Conservation (phyloP, 1,140 invertebrate genomes). For the Macrocentrus cingulum region DNA sequence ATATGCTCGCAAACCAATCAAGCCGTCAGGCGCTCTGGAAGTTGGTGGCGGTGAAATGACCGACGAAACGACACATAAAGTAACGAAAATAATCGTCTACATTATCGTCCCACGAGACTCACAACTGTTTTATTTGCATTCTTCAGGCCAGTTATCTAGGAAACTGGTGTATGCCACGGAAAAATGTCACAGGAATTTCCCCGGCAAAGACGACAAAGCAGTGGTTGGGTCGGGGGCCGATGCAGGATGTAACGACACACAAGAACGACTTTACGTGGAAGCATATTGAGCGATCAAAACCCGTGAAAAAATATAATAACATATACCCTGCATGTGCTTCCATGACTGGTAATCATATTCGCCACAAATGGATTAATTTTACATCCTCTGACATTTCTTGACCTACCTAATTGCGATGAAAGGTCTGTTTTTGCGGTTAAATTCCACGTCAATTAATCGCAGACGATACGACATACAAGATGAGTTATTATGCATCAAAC, state of each 20-base stretch:
- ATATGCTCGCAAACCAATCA: slow-evolving; percentile 30
- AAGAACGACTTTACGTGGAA: slow-evolving; percentile 74
- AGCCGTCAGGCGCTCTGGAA: slow-evolving; percentile 35
- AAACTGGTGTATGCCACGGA: neutral
- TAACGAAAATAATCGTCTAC: slow-evolving; percentile 14
- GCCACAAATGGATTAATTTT: neutral
- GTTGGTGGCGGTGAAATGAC: slow-evolving; percentile 36
- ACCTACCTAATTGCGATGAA: neutral
- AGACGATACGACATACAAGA: slow-evolving; percentile 62
- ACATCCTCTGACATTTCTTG: slow-evolving; percentile 1
- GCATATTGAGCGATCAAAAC: slow-evolving; percentile 48
- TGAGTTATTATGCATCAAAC: slow-evolving; percentile 58
- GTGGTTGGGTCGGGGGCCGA: neutral
- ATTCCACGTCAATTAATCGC: slow-evolving; percentile 27
- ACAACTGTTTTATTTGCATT: no score
- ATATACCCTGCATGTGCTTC: slow-evolving; percentile 37
- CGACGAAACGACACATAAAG: slow-evolving; percentile 48
- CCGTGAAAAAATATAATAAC: slow-evolving; percentile 37
- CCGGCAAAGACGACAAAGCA: neutral
- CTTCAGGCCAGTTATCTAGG: neutral
- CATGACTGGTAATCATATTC: slow-evolving; percentile 31
- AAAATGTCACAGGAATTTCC: neutral
- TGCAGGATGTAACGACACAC: slow-evolving; percentile 64
- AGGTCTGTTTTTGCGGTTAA: slow-evolving; percentile 20
- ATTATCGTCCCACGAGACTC: no score